These are phyloP conservation scores for Galbula dea DNA, from an alignment of 2,113 vertebrate genomes.

Conservation along the genomic window DNA sequence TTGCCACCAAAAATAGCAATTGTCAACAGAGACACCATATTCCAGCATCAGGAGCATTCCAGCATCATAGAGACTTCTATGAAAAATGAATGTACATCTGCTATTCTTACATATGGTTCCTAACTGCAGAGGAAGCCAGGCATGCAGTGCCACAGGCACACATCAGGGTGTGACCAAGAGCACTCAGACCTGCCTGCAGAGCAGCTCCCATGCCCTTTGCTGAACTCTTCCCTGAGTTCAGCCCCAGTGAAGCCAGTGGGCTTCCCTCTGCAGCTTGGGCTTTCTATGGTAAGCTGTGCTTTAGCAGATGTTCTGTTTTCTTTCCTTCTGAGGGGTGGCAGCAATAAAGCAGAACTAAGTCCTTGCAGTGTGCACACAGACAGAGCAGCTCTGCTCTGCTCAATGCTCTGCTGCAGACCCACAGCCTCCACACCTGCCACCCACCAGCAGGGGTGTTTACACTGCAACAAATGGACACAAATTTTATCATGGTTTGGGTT, in stretches of 20 bases:
- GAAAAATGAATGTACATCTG: not conserved
- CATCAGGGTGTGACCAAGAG: not conserved
- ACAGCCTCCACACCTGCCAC: not conserved
- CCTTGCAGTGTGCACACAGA: not conserved
- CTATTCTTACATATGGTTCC: not conserved
- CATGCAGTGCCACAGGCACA: fast-evolving
- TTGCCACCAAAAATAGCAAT: slow-evolving; percentile 17
- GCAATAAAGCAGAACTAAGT: not conserved
- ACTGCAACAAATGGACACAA: slow-evolving; percentile 27
- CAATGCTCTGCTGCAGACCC: not conserved
- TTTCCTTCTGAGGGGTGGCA: not conserved
- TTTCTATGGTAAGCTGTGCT: not conserved
- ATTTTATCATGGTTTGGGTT: not conserved
- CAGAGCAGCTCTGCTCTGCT: not conserved
- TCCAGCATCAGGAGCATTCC: not conserved
- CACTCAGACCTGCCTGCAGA: not conserved
- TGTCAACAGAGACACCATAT: slow-evolving; percentile 29
- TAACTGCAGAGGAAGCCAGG: not conserved
- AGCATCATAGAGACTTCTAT: not conserved
- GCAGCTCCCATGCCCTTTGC: not conserved
- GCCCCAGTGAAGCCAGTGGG: not conserved
- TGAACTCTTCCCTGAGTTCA: not conserved
- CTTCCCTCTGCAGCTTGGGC: not conserved
- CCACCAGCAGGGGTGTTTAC: slow-evolving; percentile 29
- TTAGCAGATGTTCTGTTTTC: slow-evolving; percentile 1